A percentile compares a stretch with the other conserved stretches of the same genome.
phyloP scores from a whole-genome alignment of 2,113 vertebrate species.

The Cygnus buccinator region DNA sequence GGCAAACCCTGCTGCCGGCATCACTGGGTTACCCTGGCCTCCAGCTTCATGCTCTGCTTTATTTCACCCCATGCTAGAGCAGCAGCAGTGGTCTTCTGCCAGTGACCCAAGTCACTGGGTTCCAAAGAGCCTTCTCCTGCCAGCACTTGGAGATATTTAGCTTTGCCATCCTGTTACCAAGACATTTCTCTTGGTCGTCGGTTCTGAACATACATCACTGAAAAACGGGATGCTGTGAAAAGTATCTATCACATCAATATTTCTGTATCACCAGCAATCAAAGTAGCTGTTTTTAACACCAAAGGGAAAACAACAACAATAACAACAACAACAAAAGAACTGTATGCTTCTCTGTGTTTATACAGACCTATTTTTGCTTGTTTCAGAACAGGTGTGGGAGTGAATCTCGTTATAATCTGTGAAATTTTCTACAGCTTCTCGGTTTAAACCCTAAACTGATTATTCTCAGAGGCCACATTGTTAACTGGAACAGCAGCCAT shows the following conservation, averaged over 20 bases:
- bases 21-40: neutral
- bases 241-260: neutral
- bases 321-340: neutral
- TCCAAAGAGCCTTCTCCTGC: neutral
- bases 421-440: slow-evolving; percentile 17
- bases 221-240: neutral
- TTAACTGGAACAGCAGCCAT: slow-evolving; percentile 27
- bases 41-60: neutral
- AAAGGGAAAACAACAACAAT: neutral
- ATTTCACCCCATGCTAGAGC: neutral
- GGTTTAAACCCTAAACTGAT: slow-evolving; percentile 9
- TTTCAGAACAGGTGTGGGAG: slow-evolving; percentile 21
- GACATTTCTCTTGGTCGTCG: neutral
- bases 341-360: neutral
- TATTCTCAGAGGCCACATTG: slow-evolving; percentile 14
- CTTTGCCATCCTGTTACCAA: neutral
- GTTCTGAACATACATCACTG: neutral
- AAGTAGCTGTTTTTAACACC: neutral
- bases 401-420: neutral
- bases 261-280: neutral
- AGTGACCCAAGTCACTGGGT: neutral
- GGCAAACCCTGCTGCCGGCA: neutral
- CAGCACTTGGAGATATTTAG: neutral
- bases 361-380: neutral
- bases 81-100: rapidly evolving